Evolutionary conservation across 2,113 vertebrate species (phyloP).

Genomic region (Eolophus roseicapilla): DNA sequence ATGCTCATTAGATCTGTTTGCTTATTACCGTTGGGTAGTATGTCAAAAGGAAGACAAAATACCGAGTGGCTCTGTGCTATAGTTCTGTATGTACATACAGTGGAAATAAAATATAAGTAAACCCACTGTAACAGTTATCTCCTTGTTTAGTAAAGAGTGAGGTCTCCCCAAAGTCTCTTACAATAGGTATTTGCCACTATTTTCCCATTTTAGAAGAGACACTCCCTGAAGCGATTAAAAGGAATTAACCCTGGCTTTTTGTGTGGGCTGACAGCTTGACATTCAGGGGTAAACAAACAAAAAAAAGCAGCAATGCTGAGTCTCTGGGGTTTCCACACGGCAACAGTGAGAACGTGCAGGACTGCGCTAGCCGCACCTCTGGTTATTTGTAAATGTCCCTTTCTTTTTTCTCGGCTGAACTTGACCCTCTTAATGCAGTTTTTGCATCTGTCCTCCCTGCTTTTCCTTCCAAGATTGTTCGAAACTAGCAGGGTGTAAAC

Average conservation of each 20-base stretch:
- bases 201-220: background rate
- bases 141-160: background rate
- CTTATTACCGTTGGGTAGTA: constrained; percentile 34
- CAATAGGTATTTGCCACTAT: background rate
- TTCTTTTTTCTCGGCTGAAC: background rate
- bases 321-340: background rate
- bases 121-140: background rate
- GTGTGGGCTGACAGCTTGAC: background rate
- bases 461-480: background rate
- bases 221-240: background rate
- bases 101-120: constrained; percentile 5
- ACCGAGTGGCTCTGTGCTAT: background rate
- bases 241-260: constrained; percentile 14
- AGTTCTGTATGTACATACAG: background rate
- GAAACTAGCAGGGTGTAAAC: background rate
- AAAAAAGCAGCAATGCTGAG: background rate
- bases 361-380: constrained; percentile 29
- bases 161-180: background rate
- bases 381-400: background rate
- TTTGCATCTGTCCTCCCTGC: background rate
- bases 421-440: background rate
- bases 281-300: background rate
- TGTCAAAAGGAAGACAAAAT: constrained; percentile 33
- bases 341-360: background rate
- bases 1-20: constrained; percentile 40